Evolutionary conservation across 2,113 vertebrate genomes (phyloP).

Genomic region (Salvator merianae): DNA sequence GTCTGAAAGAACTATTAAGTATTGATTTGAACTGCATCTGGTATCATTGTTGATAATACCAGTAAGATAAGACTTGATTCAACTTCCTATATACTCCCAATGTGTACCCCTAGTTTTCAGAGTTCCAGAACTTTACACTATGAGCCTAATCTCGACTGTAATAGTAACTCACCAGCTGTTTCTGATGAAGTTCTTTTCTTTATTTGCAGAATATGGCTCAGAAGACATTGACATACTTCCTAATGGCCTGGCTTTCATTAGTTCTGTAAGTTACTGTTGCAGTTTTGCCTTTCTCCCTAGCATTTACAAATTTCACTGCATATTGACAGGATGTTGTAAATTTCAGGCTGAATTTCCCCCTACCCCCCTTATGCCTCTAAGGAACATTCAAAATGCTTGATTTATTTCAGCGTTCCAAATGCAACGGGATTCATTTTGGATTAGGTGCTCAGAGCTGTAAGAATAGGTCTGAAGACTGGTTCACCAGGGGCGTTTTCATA

Average conservation of each 20-base stretch:
- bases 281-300: not conserved
- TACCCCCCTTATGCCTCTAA: not conserved
- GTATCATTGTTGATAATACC: too few species aligned
- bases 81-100: too few species aligned
- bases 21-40: too few species aligned
- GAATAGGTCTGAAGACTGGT: not conserved
- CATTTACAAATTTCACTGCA: accelerated
- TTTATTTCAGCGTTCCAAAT: not conserved
- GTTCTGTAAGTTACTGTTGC: constrained; percentile 71
- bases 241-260: constrained; percentile 80
- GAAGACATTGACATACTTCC: constrained; percentile 83
- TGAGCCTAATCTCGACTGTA: not conserved
- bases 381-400: too few species aligned
- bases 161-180: not conserved
- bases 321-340: not conserved
- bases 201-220: constrained; percentile 75
- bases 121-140: not conserved
- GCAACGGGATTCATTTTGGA: too few species aligned
- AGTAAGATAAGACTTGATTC: too few species aligned
- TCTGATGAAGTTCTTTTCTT: constrained; percentile 24
- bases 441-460: too few species aligned
- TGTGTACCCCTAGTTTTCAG: not conserved
- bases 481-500: too few species aligned
- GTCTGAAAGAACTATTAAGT: too few species aligned
- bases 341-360: not conserved